Base-by-base conservation (phyloP, 2,797 vertebrate genomes). In the Spheniscus humboldti region DNA sequence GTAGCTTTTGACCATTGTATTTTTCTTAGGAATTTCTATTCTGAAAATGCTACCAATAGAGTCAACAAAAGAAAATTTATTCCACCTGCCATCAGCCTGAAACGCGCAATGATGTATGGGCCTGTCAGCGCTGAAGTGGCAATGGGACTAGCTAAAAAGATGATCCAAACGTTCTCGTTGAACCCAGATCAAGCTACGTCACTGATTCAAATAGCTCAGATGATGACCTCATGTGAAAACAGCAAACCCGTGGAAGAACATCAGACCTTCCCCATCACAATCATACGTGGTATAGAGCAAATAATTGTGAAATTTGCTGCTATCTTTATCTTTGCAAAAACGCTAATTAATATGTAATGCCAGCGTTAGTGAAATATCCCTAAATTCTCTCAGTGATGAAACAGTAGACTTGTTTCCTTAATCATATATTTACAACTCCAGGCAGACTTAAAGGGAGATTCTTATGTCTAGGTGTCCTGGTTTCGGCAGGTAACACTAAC, bases 181-280 rank as follows among this genome's bases (percentile, higher is more conserved):
- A 98, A 98, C 81, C 48, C 88, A 3, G 98, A 98, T 82, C 98
- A 98, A 91, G 97, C 98, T 4, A 17, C 88, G 3, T 97, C 98
- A 4, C 94, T 98, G 53, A 41, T 96, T 43, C 96, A 82, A 23
- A 94, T 98, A 57, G 98, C 98, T 37, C 81, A 64, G n/a, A 98
- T 98, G 98, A 98, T 98, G 95, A 74, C 92, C n/a, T 88, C 93
- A 0, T 17, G 41, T 12, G 89, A 55, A 50, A 81, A 45, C 11
- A 37, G 3, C 20, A 55, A 62, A 50, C 27, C 92, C 35, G 57
- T 2, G 4, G 41, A 75, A 18, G 89, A 89, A 22, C n/a, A 9
- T 11, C 81, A 41, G 14, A 52, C 24, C 27, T 63, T 79, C 35
- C 98, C 98, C 23, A 97, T 98, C 95, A 98, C 97, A 10, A 76